Evolutionary conservation across 1,140 invertebrate genomes (phyloP), one percentile per base, ranked within the genome.

Genomic region (Reticulitermes speratus): DNA sequence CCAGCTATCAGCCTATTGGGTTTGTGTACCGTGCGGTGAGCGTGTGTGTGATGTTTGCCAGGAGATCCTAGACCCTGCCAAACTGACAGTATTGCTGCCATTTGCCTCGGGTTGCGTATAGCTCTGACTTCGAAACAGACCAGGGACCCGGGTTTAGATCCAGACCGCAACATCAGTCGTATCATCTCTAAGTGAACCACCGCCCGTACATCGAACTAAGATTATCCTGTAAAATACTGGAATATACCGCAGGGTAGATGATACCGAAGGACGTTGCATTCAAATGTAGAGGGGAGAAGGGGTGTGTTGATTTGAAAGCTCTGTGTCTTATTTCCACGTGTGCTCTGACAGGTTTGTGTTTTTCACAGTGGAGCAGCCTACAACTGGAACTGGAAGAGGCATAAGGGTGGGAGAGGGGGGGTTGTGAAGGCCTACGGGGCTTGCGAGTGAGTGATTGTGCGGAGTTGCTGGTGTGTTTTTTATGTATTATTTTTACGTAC

Each of bases 11-110:
- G 65, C 65, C 83, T 52, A 52, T 52, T 84, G 44, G 83, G 83
- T 45, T 84, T 84, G 83, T 84, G 52, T 84, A 84, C 48, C 30
- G 83, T 59, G 48, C 32, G 65, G 25, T 30, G n/a, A 65, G n/a
- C 65, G 65, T 30, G 65, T 52, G 45, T 84, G 83, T 84, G 83
- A 84, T 84, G 83, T 84, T 84, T 84, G 83, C 23, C 83, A 84
- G 83, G 30, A 32, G 25, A 48, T 84, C 48, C 44, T 19, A 44
- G 23, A 25, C 48, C 32, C 32, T 25, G 82, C 82, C 25, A 44
- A 44, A 83, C 38, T 83, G 45, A 25, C 83, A 48, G n/a, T 44
- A 52, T n/a, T 75, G 65, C 65, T 75, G n/a, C 25, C 65, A 75
- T 75, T 75, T n/a, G 65, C 65, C 14, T 75, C 83, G 83, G 30